phyloP scores from a whole-genome alignment of 1,140 invertebrate genomes.

The Pantala flavescens region DNA sequence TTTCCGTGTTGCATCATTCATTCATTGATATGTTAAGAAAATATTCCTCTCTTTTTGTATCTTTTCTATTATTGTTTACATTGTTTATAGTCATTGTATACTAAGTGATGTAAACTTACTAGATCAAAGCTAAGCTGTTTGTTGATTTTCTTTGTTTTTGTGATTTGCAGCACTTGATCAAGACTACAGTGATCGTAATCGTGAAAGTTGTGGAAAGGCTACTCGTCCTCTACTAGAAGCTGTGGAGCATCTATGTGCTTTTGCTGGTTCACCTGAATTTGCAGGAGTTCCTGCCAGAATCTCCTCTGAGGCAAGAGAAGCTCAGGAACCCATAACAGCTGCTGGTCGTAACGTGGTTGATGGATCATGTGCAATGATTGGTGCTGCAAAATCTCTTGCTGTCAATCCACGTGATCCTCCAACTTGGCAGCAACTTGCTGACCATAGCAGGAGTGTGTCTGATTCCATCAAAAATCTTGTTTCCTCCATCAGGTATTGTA shows the following conservation, averaged over 20 bases:
- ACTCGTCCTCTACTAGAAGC: slow-evolving; percentile 80
- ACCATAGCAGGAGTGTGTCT: slow-evolving; percentile 87
- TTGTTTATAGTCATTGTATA: too few relatives aligned
- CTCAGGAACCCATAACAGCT: slow-evolving; percentile 78
- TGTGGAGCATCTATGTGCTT: slow-evolving; percentile 84
- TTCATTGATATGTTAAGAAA: too few relatives aligned
- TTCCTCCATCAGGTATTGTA: slow-evolving; percentile 62
- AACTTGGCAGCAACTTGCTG: slow-evolving; percentile 86
- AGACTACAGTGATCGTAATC: slow-evolving; percentile 66
- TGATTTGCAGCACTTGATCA: slow-evolving; percentile 56
- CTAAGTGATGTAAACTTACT: too few relatives aligned
- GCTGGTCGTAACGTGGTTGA: slow-evolving; percentile 73
- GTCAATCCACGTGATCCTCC: slow-evolving; percentile 82
- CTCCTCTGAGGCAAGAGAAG: slow-evolving; percentile 57
- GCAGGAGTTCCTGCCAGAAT: slow-evolving; percentile 85
- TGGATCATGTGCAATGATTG: slow-evolving; percentile 81
- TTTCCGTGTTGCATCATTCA: too few relatives aligned
- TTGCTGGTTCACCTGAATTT: slow-evolving; percentile 89
- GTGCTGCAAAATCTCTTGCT: slow-evolving; percentile 79
- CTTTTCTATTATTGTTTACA: too few relatives aligned
- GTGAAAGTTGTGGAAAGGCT: slow-evolving; percentile 63
- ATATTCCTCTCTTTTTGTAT: too few relatives aligned
- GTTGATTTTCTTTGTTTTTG: neutral
- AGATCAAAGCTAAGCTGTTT: too few relatives aligned
- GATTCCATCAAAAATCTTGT: slow-evolving; percentile 93